These are phyloP conservation scores for Cosmopolites sordidus DNA, from an alignment of 2,888 invertebrate genomes.

Conservation along the genomic window DNA sequence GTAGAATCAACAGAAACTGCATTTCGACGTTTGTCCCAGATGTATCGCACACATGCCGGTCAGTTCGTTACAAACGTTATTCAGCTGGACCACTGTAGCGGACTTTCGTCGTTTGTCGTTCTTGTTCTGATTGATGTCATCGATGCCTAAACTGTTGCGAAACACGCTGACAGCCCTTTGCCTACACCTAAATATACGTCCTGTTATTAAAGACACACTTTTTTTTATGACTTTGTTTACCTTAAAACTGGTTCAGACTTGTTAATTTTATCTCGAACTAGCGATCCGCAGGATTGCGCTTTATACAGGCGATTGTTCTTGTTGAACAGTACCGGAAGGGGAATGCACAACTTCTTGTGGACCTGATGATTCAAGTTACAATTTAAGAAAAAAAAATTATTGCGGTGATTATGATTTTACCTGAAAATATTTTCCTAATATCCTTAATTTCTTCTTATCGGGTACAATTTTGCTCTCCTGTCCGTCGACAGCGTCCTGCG, in stretches of 20 bases:
- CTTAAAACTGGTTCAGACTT: slow-evolving; percentile 42
- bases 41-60: slow-evolving; percentile 55
- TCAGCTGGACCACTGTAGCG: slow-evolving; percentile 41
- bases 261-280: slow-evolving; percentile 53
- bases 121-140: slow-evolving; percentile 54
- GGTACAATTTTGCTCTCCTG: slow-evolving; percentile 32
- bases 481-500: slow-evolving; percentile 16
- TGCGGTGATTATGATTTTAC: slow-evolving; percentile 11
- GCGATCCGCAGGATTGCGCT: slow-evolving; percentile 60
- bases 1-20: slow-evolving; percentile 53
- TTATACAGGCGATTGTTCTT: slow-evolving; percentile 56
- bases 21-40: slow-evolving; percentile 54
- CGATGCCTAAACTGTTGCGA: slow-evolving; percentile 44
- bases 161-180: slow-evolving; percentile 49
- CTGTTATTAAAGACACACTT: no score
- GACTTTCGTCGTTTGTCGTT: slow-evolving; percentile 38
- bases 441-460: slow-evolving; percentile 54
- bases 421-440: slow-evolving; percentile 65
- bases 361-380: no score
- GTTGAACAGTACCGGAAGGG: slow-evolving; percentile 55
- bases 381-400: no score
- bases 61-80: slow-evolving; percentile 48
- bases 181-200: slow-evolving; percentile 39
- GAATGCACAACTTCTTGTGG: slow-evolving; percentile 61
- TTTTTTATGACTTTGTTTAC: slow-evolving; percentile 1